phyloP scores from a whole-genome alignment of 35 echinoderm and acorn worm genomes.

The Eucidaris tribuloides region DNA sequence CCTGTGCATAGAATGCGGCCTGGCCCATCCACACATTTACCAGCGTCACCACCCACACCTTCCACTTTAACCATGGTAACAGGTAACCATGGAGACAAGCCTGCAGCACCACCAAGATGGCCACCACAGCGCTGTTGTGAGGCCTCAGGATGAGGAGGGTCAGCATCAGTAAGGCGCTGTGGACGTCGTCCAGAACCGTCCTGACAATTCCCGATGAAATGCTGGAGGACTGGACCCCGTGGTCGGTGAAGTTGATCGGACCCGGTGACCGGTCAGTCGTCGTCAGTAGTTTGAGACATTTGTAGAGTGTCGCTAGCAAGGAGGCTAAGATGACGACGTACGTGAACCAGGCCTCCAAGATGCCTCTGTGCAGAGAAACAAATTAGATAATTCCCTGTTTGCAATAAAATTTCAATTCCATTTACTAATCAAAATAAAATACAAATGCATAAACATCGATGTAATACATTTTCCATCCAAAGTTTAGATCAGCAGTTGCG shows the following conservation, averaged over 20 bases:
- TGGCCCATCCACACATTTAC: slow-evolving; percentile 88
- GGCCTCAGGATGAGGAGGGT: slow-evolving; percentile 72
- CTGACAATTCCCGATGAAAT: too few species aligned
- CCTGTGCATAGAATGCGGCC: slow-evolving; percentile 93
- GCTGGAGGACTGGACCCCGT: too few species aligned
- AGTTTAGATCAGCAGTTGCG: too few species aligned
- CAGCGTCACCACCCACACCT: slow-evolving; percentile 80
- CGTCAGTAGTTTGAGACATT: too few species aligned
- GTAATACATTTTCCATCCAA: too few species aligned
- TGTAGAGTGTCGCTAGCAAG: not conserved
- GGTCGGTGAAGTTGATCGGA: too few species aligned
- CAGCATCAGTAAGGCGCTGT: slow-evolving; percentile 48
- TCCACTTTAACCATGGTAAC: slow-evolving; percentile 78
- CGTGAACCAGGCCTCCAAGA: slow-evolving; percentile 79
- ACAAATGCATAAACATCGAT: too few species aligned
- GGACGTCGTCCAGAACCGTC: slow-evolving; percentile 44
- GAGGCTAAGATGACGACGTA: slow-evolving; percentile 42
- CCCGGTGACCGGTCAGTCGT: too few species aligned
- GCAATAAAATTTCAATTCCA: too few species aligned
- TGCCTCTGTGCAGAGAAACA: slow-evolving; percentile 65
- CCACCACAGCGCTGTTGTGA: slow-evolving; percentile 79
- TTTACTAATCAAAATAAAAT: too few species aligned
- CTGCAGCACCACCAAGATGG: slow-evolving; percentile 76
- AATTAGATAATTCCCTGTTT: too few species aligned
- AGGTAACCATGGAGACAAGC: slow-evolving; percentile 50